A percentile compares a stretch with the other conserved stretches of the same genome.
phyloP scores from a whole-genome alignment of 2,113 vertebrate genomes.

The Chlorodrepanis virens region DNA sequence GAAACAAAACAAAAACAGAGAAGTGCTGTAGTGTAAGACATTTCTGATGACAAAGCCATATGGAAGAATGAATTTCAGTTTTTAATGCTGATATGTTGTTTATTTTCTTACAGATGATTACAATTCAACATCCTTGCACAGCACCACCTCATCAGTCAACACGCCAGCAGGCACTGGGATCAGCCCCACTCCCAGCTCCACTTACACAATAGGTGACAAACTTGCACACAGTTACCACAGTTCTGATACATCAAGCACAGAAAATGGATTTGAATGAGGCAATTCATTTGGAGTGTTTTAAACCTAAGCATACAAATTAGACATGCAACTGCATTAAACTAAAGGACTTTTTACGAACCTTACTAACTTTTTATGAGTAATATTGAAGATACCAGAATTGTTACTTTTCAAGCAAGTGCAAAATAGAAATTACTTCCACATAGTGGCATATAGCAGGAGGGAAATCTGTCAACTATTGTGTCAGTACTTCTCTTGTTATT shows the following conservation, averaged over 20 bases:
- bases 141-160: conserved; percentile 27
- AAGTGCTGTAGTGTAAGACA: neutral
- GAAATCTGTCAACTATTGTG: neutral
- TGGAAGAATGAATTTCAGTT: neutral
- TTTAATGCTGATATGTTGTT: conserved; percentile 45
- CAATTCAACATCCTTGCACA: neutral
- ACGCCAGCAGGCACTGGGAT: conserved; percentile 43
- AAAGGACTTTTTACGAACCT: neutral
- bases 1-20: neutral
- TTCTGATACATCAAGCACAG: neutral
- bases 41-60: neutral
- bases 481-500: neutral
- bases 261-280: neutral
- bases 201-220: conserved; percentile 70
- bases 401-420: neutral
- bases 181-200: neutral
- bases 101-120: conserved; percentile 66
- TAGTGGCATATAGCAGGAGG: neutral
- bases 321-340: neutral
- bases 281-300: neutral
- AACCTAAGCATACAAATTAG: neutral
- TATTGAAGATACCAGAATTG: neutral
- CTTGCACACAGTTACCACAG: conserved; percentile 44
- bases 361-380: neutral
- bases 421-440: neutral